Conservation (phyloP, 2,888 invertebrate genomes). For the Ormyrus pomaceus region DNA sequence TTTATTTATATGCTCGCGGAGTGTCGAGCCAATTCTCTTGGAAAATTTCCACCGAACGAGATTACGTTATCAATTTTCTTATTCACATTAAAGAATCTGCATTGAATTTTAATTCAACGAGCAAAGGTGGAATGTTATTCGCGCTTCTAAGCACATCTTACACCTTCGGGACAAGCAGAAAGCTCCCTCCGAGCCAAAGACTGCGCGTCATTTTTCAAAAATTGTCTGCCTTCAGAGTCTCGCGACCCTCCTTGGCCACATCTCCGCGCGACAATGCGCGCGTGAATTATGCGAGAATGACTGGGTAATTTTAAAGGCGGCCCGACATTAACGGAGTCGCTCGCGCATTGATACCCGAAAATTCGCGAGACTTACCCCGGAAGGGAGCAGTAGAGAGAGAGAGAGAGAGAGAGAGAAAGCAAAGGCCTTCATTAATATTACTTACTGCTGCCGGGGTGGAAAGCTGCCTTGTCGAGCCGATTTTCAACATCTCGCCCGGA, state of each 20-base stretch:
- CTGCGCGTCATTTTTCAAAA: too few species aligned
- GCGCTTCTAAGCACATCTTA: too few species aligned
- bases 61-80: too few species aligned
- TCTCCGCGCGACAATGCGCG: constrained; percentile 68
- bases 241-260: neutral
- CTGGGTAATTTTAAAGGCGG: constrained; percentile 74
- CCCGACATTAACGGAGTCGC: constrained; percentile 69
- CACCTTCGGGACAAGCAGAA: too few species aligned
- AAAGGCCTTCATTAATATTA: constrained; percentile 73
- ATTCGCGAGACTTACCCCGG: constrained; percentile 60
- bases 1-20: constrained; percentile 7
- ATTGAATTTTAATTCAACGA: too few species aligned
- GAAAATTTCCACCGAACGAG: too few species aligned
- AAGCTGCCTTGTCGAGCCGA: constrained; percentile 51
- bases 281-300: constrained; percentile 75
- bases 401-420: constrained; percentile 22
- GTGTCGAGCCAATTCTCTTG: too few species aligned
- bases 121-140: too few species aligned
- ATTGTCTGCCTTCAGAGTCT: too few species aligned
- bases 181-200: too few species aligned
- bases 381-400: neutral
- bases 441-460: constrained; percentile 65
- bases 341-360: constrained; percentile 71
- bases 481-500: constrained; percentile 54
- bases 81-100: too few species aligned